Percentiles rank a stretch among this genome's conserved stretches.
phyloP scores from a whole-genome alignment of 2,113 vertebrate species.

The Ceyx melanurus region DNA sequence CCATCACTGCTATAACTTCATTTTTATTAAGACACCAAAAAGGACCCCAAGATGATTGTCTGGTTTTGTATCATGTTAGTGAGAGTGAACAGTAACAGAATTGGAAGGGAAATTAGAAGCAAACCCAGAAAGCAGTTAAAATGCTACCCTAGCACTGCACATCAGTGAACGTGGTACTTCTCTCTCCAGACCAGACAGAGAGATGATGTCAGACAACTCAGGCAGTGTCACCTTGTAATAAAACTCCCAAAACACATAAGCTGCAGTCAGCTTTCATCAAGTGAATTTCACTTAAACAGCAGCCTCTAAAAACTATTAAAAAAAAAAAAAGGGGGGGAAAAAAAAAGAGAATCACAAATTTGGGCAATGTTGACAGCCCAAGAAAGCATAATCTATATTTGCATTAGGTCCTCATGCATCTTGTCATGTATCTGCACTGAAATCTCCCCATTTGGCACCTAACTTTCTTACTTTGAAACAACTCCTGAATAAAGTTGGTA shows the following conservation, averaged over 20 bases:
- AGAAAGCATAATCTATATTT: conserved; percentile 13
- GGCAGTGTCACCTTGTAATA: not conserved
- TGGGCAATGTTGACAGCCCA: not conserved
- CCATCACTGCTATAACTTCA: not conserved
- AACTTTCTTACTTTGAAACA: conserved; percentile 16
- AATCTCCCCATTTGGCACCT: conserved; percentile 7
- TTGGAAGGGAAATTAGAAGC: not conserved
- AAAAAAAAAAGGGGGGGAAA: not conserved
- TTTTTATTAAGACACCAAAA: conserved; percentile 12
- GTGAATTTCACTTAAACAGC: not conserved
- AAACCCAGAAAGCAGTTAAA: not conserved
- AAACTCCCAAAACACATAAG: not conserved
- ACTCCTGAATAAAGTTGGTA: not conserved
- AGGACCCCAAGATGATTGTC: not conserved
- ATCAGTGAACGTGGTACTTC: rapidly evolving
- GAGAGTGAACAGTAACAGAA: not conserved
- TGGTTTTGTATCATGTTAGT: not conserved
- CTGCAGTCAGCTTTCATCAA: not conserved
- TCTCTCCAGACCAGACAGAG: not conserved
- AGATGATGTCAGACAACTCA: not conserved
- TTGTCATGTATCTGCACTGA: conserved; percentile 2
- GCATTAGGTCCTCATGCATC: not conserved
- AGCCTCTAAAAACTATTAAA: not conserved
- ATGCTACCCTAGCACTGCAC: not conserved
- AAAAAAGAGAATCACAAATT: not conserved